These are phyloP conservation scores for Periophthalmus magnuspinnatus DNA, from an alignment of 2,797 vertebrate species.

Conservation along the genomic window DNA sequence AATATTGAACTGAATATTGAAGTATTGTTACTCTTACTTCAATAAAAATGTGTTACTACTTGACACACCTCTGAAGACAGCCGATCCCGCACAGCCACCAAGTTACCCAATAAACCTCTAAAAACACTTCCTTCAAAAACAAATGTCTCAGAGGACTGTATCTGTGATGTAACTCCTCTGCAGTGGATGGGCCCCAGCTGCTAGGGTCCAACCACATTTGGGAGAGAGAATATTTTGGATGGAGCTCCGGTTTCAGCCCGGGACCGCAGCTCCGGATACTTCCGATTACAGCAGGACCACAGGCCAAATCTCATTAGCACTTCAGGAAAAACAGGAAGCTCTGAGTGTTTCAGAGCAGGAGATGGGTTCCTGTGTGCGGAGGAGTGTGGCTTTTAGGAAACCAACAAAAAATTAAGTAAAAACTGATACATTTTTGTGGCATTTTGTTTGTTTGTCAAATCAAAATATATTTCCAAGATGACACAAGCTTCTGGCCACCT, in stretches of 20 bases:
- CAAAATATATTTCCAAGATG: not conserved
- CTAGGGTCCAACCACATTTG: not conserved
- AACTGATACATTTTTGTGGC: not conserved
- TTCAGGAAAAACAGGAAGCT: constrained; percentile 66
- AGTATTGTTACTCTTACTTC: too few relatives aligned
- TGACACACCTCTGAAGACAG: too few relatives aligned
- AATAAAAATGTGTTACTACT: too few relatives aligned
- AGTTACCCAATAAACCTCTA: too few relatives aligned
- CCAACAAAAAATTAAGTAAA: not conserved
- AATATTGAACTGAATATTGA: too few relatives aligned
- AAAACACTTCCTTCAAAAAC: not conserved
- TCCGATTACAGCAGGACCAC: constrained; percentile 67
- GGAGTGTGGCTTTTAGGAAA: not conserved
- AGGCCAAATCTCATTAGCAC: constrained; percentile 71
- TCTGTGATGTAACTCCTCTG: constrained; percentile 14
- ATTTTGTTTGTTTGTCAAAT: too few relatives aligned
- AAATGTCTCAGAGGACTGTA: not conserved
- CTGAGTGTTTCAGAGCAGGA: not conserved
- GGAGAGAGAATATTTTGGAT: constrained; percentile 53
- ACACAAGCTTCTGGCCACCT: not conserved
- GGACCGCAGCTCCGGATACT: constrained; percentile 59
- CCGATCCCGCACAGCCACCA: too few relatives aligned
- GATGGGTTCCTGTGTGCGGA: not conserved
- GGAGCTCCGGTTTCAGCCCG: constrained; percentile 54
- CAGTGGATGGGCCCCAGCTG: constrained; percentile 26